A percentile compares a stretch with the other conserved stretches of the same genome.
Evolutionary conservation across 2,888 invertebrate genomes (phyloP).

Genomic region (Amphipyra tragopoginis): DNA sequence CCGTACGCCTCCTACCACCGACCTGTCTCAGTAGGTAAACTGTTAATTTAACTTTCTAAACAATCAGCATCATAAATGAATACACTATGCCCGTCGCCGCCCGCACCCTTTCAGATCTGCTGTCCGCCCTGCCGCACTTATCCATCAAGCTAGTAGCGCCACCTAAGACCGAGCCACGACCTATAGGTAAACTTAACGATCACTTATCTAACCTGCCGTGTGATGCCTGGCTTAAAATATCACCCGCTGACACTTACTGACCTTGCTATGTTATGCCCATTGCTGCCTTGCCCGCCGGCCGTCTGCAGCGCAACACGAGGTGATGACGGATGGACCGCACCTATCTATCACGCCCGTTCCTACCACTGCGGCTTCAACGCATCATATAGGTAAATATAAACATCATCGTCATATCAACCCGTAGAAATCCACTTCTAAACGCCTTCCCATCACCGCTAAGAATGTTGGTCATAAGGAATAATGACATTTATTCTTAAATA

Average conservation of each 20-base stretch:
- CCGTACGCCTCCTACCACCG: too few species aligned
- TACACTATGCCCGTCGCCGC: too few species aligned
- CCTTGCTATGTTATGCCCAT: slow-evolving; percentile 46
- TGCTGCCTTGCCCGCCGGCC: slow-evolving; percentile 27
- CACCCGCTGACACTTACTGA: slow-evolving; percentile 29
- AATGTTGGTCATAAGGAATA: too few species aligned
- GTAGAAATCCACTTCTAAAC: too few species aligned
- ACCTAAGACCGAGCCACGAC: not conserved
- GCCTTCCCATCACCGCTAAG: too few species aligned
- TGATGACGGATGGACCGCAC: slow-evolving; percentile 56
- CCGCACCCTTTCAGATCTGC: slow-evolving; percentile 43
- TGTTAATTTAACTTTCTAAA: too few species aligned
- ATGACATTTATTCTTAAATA: too few species aligned
- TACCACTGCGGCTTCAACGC: slow-evolving; percentile 45
- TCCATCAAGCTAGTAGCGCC: slow-evolving; percentile 44
- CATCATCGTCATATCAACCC: not conserved
- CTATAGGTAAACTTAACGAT: slow-evolving; percentile 33
- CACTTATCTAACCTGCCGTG: slow-evolving; percentile 30
- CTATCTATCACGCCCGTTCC: slow-evolving; percentile 73
- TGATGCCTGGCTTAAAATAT: slow-evolving; percentile 26
- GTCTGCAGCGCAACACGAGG: slow-evolving; percentile 35
- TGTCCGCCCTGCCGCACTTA: slow-evolving; percentile 49
- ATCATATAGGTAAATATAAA: slow-evolving; percentile 47
- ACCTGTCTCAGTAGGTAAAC: too few species aligned
- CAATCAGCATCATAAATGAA: too few species aligned